phyloP scores from a whole-genome alignment of 2,888 invertebrate genomes.

The Heliconius sara region DNA sequence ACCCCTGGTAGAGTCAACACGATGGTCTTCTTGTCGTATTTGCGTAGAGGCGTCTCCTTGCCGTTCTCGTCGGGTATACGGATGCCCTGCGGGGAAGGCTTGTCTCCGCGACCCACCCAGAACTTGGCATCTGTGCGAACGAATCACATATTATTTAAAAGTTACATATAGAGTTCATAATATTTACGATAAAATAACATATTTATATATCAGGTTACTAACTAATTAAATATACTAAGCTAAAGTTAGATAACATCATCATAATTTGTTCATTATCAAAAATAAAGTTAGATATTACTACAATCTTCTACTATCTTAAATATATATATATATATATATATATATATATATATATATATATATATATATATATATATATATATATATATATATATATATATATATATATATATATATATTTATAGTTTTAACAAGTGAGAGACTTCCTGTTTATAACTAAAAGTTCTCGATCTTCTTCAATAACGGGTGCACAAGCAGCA shows the following conservation, averaged over 20 bases:
- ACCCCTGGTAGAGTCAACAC: slow-evolving; percentile 93
- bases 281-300: not conserved
- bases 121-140: slow-evolving; percentile 92
- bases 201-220: not conserved
- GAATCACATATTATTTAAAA: slow-evolving; percentile 1
- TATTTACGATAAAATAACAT: no score
- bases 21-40: slow-evolving; percentile 93
- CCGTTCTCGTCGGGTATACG: slow-evolving; percentile 96
- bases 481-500: not conserved
- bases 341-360: no score
- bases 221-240: not conserved
- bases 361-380: no score
- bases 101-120: slow-evolving; percentile 93
- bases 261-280: no score
- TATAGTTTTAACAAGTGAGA: not conserved
- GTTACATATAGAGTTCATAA: not conserved
- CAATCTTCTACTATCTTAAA: not conserved
- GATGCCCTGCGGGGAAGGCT: slow-evolving; percentile 92
- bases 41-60: slow-evolving; percentile 89
- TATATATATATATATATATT: no score
- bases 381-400: no score
- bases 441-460: not conserved
- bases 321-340: no score
- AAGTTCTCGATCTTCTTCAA: slow-evolving; percentile 14
- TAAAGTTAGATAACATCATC: not conserved